phyloP scores from a whole-genome alignment of 2,113 vertebrate species.

The Leucosticte australis region DNA sequence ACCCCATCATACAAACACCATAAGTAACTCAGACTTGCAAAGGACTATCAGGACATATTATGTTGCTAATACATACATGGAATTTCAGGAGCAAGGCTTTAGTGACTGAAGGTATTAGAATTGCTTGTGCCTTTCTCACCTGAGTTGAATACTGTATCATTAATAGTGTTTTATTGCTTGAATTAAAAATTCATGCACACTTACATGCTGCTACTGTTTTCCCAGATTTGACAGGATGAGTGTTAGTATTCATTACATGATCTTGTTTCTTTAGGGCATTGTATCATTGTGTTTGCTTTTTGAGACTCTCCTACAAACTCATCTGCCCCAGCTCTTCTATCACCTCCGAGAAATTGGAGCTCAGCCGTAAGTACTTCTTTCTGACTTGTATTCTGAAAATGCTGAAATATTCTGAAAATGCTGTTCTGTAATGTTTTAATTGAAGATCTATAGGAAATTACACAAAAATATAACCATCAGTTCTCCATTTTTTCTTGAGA shows the following conservation, averaged over 20 bases:
- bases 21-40: not conserved
- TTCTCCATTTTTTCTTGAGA: not conserved
- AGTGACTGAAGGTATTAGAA: not conserved
- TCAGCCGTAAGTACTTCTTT: conserved; percentile 88
- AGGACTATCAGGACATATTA: not conserved
- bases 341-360: conserved; percentile 94
- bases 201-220: not conserved
- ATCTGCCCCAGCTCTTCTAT: conserved; percentile 95
- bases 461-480: not conserved
- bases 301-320: conserved; percentile 92
- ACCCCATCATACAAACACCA: not conserved
- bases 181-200: not conserved
- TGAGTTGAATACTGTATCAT: not conserved
- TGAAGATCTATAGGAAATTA: not conserved
- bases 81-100: not conserved
- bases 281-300: conserved; percentile 95
- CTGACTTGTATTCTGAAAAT: not conserved
- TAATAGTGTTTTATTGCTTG: not conserved
- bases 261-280: conserved; percentile 83
- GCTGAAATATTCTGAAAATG: not conserved
- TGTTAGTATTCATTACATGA: not conserved
- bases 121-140: not conserved
- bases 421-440: not conserved
- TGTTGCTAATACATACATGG: not conserved
- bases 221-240: not conserved